phyloP scores from a whole-genome alignment of 1,140 invertebrate species.

The Lucilia cuprina region DNA sequence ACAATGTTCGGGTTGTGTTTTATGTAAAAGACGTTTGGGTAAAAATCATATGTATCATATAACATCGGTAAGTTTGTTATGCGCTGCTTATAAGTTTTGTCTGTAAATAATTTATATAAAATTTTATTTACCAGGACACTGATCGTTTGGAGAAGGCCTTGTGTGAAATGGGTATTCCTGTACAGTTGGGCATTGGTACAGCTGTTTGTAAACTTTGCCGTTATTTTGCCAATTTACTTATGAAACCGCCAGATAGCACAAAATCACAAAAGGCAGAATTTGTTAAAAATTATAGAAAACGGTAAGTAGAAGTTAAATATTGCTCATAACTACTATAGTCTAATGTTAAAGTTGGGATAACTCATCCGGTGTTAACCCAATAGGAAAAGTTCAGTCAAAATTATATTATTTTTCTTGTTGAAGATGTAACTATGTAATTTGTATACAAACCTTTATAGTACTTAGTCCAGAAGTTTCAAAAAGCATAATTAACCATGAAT shows the following conservation, averaged over 20 bases:
- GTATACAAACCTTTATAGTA: too few species aligned
- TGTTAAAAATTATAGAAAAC: conserved; percentile 72
- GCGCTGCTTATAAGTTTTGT: background rate
- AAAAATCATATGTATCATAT: conserved; percentile 75
- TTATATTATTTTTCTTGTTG: too few species aligned
- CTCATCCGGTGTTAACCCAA: too few species aligned
- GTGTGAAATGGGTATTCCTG: conserved; percentile 71
- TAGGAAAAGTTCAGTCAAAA: too few species aligned
- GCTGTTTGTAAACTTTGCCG: conserved; percentile 82
- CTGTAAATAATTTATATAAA: background rate
- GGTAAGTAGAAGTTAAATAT: conserved; percentile 63
- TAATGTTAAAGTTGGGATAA: too few species aligned
- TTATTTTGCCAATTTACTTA: conserved; percentile 74
- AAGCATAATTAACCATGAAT: too few species aligned
- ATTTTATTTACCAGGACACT: conserved; percentile 65
- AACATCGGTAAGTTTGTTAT: conserved; percentile 61
- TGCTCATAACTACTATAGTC: too few species aligned
- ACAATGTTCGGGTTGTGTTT: conserved; percentile 75
- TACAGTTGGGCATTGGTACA: conserved; percentile 66
- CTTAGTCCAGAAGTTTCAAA: too few species aligned
- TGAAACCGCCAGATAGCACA: conserved; percentile 67
- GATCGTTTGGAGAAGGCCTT: conserved; percentile 73
- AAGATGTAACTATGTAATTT: too few species aligned
- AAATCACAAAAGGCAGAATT: conserved; percentile 70
- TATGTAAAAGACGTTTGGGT: conserved; percentile 76